Conservation (phyloP, 2,888 invertebrate genomes). For the Scaptomyza cyrtandrae region DNA sequence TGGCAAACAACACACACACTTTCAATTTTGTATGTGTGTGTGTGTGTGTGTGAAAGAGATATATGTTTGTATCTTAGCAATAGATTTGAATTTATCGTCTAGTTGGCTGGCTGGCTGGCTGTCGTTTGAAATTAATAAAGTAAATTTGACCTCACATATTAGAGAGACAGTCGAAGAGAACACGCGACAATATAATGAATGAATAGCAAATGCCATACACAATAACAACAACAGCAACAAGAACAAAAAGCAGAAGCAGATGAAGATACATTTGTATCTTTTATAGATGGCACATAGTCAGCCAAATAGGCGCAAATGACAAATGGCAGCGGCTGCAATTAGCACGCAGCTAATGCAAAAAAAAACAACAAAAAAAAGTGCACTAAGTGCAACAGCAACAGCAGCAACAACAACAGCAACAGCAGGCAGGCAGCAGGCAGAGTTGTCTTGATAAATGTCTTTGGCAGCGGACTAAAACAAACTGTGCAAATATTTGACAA, state of each 20-base stretch:
- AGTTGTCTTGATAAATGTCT: conserved; percentile 75
- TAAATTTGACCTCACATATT: conserved; percentile 79
- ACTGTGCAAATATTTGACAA: conserved; percentile 81
- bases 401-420: too few species aligned
- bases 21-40: conserved; percentile 22
- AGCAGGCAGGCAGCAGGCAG: not conserved
- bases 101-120: conserved; percentile 54
- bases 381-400: conserved; percentile 13
- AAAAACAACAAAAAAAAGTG: conserved; percentile 21
- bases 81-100: conserved; percentile 72
- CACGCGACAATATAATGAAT: conserved; percentile 77
- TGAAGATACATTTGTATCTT: conserved; percentile 22
- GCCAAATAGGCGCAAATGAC: conserved; percentile 68
- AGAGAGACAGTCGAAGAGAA: conserved; percentile 14
- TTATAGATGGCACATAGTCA: not conserved
- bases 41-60: conserved; percentile 11
- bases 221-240: too few species aligned
- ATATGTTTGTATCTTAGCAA: conserved; percentile 48
- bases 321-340: conserved; percentile 74
- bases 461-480: conserved; percentile 71
- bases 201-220: conserved; percentile 56
- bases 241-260: conserved; percentile 5
- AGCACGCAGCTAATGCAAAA: conserved; percentile 48
- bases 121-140: conserved; percentile 76
- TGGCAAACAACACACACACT: conserved; percentile 42